A percentile compares a stretch with the other conserved stretches of the same genome.
phyloP scores from a whole-genome alignment of 2,888 invertebrate genomes.

The Megalurothrips usitatus region DNA sequence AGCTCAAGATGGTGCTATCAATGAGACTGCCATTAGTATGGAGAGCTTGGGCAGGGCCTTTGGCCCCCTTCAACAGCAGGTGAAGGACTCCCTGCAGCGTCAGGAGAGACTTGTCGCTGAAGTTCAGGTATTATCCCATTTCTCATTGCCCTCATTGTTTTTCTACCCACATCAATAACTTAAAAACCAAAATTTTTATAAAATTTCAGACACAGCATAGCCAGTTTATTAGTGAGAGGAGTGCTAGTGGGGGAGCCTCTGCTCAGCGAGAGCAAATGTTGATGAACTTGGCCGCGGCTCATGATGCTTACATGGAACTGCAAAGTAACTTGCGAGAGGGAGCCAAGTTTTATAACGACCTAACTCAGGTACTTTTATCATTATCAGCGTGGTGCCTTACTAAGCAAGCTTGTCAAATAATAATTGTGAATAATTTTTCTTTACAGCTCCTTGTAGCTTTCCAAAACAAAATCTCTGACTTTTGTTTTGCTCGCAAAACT shows the following conservation, averaged over 20 bases:
- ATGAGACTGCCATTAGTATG: conserved; percentile 68
- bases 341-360: conserved; percentile 90
- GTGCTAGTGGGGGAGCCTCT: conserved; percentile 55
- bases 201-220: conserved; percentile 52
- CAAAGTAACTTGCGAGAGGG: conserved; percentile 91
- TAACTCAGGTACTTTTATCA: conserved; percentile 62
- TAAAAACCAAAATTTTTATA: conserved; percentile 15
- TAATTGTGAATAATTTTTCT: neutral
- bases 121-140: conserved; percentile 55
- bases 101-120: conserved; percentile 66
- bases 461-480: conserved; percentile 97
- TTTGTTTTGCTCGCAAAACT: conserved; percentile 96
- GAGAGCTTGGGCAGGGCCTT: conserved; percentile 69
- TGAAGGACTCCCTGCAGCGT: conserved; percentile 65
- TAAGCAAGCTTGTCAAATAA: conserved; percentile 21
- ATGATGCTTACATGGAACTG: conserved; percentile 88
- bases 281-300: conserved; percentile 80
- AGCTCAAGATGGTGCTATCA: conserved; percentile 70
- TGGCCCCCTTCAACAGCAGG: conserved; percentile 72
- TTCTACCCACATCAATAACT: conserved; percentile 9
- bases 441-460: conserved; percentile 80
- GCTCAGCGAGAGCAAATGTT: conserved; percentile 70
- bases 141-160: neutral
- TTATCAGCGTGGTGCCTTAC: neutral
- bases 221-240: conserved; percentile 56